Conservation (phyloP, 2,888 invertebrate genomes). For the Perdita meconis region DNA sequence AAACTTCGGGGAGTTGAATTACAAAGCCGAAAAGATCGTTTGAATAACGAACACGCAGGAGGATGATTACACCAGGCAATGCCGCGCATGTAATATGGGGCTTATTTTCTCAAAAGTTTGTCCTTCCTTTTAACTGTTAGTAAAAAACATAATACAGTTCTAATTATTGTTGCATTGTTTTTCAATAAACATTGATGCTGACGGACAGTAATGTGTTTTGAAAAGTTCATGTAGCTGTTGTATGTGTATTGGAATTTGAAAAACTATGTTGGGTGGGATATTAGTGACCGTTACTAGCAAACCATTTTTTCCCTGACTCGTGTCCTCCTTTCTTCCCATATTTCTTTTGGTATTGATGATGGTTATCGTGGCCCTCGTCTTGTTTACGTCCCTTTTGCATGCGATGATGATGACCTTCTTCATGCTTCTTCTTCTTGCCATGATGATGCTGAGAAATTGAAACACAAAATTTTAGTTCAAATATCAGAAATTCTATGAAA, state of each 20-base stretch:
- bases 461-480: background rate
- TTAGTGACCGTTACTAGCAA: conserved; percentile 81
- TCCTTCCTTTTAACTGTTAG: background rate
- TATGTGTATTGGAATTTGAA: background rate
- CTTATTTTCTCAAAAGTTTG: background rate
- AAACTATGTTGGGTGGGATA: no score
- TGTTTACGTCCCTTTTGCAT: conserved; percentile 86
- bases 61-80: background rate
- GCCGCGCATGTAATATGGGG: background rate
- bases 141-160: background rate
- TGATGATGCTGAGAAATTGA: conserved; percentile 82
- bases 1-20: background rate
- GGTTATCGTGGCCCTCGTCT: conserved; percentile 86
- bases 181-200: background rate
- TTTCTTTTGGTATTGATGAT: conserved; percentile 85
- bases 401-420: conserved; percentile 85
- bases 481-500: background rate
- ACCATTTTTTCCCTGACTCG: conserved; percentile 86
- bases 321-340: conserved; percentile 84
- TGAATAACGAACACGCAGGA: background rate
- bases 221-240: background rate
- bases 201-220: background rate
- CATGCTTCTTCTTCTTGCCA: conserved; percentile 86
- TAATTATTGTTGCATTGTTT: background rate
- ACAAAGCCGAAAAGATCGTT: conserved; percentile 10